Evolutionary conservation across 2,888 invertebrate species (phyloP).

Genomic region (Limenitis arthemis): DNA sequence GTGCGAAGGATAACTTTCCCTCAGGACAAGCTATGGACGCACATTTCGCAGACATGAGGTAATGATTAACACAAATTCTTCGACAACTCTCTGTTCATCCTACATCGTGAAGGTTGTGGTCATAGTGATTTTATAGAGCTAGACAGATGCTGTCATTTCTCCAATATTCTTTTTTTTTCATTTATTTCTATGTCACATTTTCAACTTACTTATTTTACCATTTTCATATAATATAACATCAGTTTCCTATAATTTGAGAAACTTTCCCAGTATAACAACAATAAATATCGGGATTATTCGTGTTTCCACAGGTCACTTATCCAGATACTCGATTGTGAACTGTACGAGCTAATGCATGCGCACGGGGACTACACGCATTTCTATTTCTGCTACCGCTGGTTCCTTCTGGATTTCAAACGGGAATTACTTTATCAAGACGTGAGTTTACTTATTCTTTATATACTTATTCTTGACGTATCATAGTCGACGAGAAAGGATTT

Average conservation of each 20-base stretch:
- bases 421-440: slow-evolving; percentile 95
- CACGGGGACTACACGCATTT: slow-evolving; percentile 97
- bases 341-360: slow-evolving; percentile 95
- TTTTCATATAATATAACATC: too few relatives aligned
- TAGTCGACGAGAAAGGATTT: too few relatives aligned
- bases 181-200: too few relatives aligned
- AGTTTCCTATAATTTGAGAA: too few relatives aligned
- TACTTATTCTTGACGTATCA: background rate
- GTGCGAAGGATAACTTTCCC: slow-evolving; percentile 94
- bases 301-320: slow-evolving; percentile 74
- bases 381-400: slow-evolving; percentile 98
- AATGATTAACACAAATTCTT: background rate
- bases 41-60: slow-evolving; percentile 96
- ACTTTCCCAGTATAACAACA: too few relatives aligned
- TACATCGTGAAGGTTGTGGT: too few relatives aligned
- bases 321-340: slow-evolving; percentile 92
- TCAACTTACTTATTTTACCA: too few relatives aligned
- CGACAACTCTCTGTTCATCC: too few relatives aligned
- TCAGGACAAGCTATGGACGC: slow-evolving; percentile 96
- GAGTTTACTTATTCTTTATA: slow-evolving; percentile 26
- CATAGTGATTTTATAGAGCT: too few relatives aligned
- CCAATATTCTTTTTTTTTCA: too few relatives aligned
- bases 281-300: too few relatives aligned
- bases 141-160: too few relatives aligned
- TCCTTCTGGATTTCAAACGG: slow-evolving; percentile 95